Evolutionary conservation across 2,113 vertebrate genomes (phyloP), one percentile per base, ranked within the genome.

Genomic region (Chroicocephalus ridibundus): DNA sequence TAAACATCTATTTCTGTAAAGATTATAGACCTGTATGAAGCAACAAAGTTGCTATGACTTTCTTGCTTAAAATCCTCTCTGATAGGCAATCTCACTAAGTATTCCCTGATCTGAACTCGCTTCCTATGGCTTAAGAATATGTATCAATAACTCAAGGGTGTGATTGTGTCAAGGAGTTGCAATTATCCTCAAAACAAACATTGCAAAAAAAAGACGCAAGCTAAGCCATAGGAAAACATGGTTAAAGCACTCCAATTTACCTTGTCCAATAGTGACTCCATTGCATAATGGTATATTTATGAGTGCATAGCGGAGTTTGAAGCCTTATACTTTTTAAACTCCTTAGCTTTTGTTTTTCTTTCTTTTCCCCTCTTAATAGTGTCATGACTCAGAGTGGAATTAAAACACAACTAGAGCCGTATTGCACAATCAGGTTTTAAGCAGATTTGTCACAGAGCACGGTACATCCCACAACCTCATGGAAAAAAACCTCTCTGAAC

Each of bases 101-200:
- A 61, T 76, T 94, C 34, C 24, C 52, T 81, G 61, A 68, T 36
- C 74, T 91, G 93, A 96, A 71, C 40, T 86, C 12, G 75, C 40
- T 75, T 96, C 36, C 32, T 84, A 5, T 10, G 52, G 34, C 12
- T 86, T 88, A 79, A 91, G 72, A 89, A 79, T 57, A 62, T 52
- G 52, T 61, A 91, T 87, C 57, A 91, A 64, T 82, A 92, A 86
- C 86, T 93, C 34, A 61, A 64, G 65, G 65, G 88, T 78, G 86
- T 31, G 82, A 79, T 70, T 5, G 46, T 82, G 44, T 88, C 91
- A 88, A 81, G 65, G 36, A 32, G 10, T 60, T 92, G 51, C 82
- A 96, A 68, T 92, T 92, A 79, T 86, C 47, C 65, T 93, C 72
- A 89, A 84, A 95, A 84, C 34, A 93, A 94, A 92, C 65, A 84